Evolutionary conservation across 2,113 vertebrate species (phyloP), one percentile per base, ranked within the genome.

Genomic region (Melanerpes formicivorus): DNA sequence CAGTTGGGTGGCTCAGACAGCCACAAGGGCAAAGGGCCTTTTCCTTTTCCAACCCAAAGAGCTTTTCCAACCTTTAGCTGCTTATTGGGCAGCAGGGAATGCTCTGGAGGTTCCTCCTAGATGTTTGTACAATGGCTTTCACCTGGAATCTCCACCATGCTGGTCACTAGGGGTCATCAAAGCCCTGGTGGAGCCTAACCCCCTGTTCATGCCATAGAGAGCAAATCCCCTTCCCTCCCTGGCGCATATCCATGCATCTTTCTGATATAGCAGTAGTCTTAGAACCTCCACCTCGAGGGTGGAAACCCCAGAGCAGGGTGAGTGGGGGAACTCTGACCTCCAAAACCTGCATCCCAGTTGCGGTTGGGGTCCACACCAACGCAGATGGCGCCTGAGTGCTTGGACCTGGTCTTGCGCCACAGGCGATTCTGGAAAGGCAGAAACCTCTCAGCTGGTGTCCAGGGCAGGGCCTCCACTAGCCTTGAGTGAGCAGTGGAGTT

Each of bases 351-450:
- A 0, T 99, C 98, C 98, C 98, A 99, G 97, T 99, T 99, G 96
- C 99, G 97, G 97, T 99, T 99, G 93, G 99, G 98, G 54, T 99
- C 99, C 14, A 97, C 98, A 2, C 99, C 99, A 1, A 97, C 25
- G 8, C 99, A 99, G 4, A 1, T 0, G 1, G 97, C 97, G 6
- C 98, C 97, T 0, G 95, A 1, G 4, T 44, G 87, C 44, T 1
- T 37, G 30, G 99, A 99, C 26, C 98, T 98, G 73, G 99, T 99
- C 96, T 99, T 99, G 75, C 99, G 98, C 99, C 99, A 99, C 98
- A 99, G 14, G 30, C 99, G 98, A 52, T 99, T 93, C 99, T 99
- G 96, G 34, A 87, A 89, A 27, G 46, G 40, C 79, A 62, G 48
- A 70, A 29, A 2, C 23, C 15, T 8, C 55, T 87, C 42, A 87